Evolutionary conservation across 2,113 vertebrate species (phyloP).

Genomic region (Zootoca vivipara): DNA sequence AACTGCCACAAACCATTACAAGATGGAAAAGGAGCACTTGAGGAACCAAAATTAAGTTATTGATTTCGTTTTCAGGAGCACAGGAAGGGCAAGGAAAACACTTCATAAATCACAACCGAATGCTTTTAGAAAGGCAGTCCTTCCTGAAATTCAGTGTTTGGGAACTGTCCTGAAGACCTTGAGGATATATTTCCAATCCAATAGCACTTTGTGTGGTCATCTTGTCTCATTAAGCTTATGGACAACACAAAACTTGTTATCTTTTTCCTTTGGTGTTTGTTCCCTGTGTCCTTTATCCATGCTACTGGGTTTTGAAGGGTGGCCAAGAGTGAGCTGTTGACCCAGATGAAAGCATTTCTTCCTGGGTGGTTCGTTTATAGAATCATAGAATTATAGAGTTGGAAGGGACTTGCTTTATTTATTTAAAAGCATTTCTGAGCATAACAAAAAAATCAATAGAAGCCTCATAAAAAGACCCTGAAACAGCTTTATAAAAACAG

Average conservation of each 20-base stretch:
- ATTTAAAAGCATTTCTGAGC: background rate
- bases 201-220: background rate
- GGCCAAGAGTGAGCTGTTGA: background rate
- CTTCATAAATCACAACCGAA: conserved; percentile 1
- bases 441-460: background rate
- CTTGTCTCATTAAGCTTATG: too few species aligned
- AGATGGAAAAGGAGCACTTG: background rate
- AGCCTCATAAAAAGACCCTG: too few species aligned
- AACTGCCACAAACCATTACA: background rate
- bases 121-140: background rate
- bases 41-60: conserved; percentile 21
- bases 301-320: background rate
- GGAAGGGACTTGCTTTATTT: background rate
- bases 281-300: background rate
- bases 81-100: background rate
- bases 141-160: background rate
- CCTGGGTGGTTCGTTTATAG: too few species aligned
- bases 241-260: background rate
- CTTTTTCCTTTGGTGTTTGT: background rate
- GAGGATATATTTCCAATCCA: background rate
- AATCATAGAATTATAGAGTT: too few species aligned
- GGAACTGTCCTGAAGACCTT: background rate
- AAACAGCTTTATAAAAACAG: too few species aligned
- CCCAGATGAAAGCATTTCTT: background rate
- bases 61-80: conserved; percentile 13